Evolutionary conservation across 2,888 invertebrate genomes (phyloP).

Genomic region (Pammene fasciana): DNA sequence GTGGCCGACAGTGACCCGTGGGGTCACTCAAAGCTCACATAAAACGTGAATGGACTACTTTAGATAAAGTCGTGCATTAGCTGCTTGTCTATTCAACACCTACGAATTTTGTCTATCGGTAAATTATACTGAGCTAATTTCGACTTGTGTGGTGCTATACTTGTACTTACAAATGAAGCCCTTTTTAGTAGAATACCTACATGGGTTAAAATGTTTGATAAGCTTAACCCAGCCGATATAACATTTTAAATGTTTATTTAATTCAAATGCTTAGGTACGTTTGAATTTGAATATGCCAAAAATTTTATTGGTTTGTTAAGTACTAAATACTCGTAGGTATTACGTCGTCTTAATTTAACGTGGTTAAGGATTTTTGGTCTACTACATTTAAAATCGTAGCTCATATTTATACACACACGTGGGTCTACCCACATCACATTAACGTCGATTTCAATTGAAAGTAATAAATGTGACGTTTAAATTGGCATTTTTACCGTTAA

Average conservation of each 20-base stretch:
- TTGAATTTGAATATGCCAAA: no score
- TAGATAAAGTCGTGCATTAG: conserved; percentile 44
- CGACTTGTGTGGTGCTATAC: conserved; percentile 20
- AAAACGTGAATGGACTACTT: conserved; percentile 45
- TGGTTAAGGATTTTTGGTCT: no score
- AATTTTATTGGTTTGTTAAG: no score
- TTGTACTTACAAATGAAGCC: neutral
- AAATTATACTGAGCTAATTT: conserved; percentile 20
- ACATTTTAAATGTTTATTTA: no score
- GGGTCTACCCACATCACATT: neutral
- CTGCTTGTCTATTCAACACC: conserved; percentile 34
- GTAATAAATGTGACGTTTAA: neutral
- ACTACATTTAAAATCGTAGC: neutral
- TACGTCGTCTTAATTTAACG: no score
- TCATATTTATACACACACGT: neutral
- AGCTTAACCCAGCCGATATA: no score
- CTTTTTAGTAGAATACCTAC: neutral
- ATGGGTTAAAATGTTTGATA: no score
- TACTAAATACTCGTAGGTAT: no score
- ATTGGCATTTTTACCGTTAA: conserved; percentile 14
- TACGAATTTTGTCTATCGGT: conserved; percentile 19
- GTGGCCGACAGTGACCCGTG: conserved; percentile 32
- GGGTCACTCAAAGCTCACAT: conserved; percentile 45
- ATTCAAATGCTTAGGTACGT: no score
- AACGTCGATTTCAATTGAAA: conserved; percentile 17